phyloP scores from a whole-genome alignment of 1,140 invertebrate species.

The Bombus confusus region DNA sequence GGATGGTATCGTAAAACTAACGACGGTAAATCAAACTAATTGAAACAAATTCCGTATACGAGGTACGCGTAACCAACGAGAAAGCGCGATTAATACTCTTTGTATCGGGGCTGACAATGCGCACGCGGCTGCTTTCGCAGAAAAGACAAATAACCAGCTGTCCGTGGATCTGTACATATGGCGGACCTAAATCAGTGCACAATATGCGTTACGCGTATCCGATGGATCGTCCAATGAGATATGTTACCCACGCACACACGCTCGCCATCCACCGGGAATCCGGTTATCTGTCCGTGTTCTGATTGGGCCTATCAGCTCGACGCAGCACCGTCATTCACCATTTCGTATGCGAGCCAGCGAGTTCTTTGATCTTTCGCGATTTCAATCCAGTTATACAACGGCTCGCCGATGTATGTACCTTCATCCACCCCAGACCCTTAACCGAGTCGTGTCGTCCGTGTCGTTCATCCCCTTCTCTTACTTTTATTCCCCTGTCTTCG shows the following conservation, averaged over 20 bases:
- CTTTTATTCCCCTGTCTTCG: background rate
- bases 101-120: conserved; percentile 27
- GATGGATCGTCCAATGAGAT: conserved; percentile 66
- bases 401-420: conserved; percentile 1
- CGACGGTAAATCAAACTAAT: conserved; percentile 41
- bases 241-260: conserved; percentile 45
- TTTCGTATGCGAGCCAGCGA: conserved; percentile 59
- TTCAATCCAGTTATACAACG: conserved; percentile 77
- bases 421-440: conserved; percentile 7
- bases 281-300: conserved; percentile 67
- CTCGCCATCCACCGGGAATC: conserved; percentile 52
- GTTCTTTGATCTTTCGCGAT: conserved; percentile 79
- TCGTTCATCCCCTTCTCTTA: conserved; percentile 32
- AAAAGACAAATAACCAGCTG: conserved; percentile 55
- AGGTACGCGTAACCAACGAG: conserved; percentile 3
- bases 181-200: conserved; percentile 58
- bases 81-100: conserved; percentile 45
- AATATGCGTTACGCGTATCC: conserved; percentile 63
- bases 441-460: conserved; percentile 9
- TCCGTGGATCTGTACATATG: conserved; percentile 45
- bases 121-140: conserved; percentile 13
- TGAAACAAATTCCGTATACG: conserved; percentile 42
- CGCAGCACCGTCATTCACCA: conserved; percentile 44
- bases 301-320: conserved; percentile 66
- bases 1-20: background rate